Evolutionary conservation across 2,113 vertebrate species (phyloP).

Genomic region (Chaetops frenatus): DNA sequence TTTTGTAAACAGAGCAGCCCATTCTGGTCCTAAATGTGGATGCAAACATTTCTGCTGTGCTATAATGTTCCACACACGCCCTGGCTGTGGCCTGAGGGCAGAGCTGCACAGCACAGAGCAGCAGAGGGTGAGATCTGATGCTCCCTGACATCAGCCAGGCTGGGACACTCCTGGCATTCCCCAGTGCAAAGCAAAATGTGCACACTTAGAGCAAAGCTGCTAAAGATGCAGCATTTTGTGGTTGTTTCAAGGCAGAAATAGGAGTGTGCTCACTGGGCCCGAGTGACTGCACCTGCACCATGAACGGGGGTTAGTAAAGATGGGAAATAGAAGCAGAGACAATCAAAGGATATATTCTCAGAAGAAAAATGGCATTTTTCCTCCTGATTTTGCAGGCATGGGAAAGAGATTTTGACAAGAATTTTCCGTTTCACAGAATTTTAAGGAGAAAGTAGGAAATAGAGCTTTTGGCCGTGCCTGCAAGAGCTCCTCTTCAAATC

Average conservation of each 20-base stretch:
- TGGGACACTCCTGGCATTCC: neutral
- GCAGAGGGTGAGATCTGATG: neutral
- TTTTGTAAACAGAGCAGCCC: neutral
- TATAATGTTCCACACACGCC: neutral
- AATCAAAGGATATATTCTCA: neutral
- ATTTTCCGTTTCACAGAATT: neutral
- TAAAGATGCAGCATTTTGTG: neutral
- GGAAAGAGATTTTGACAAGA: neutral
- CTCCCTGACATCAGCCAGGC: neutral
- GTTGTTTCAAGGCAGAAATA: neutral
- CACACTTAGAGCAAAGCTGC: neutral
- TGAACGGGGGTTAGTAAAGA: neutral
- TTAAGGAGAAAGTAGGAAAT: neutral
- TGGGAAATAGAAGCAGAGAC: neutral
- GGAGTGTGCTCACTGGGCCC: neutral
- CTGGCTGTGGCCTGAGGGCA: neutral
- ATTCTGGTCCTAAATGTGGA: neutral
- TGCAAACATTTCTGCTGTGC: neutral
- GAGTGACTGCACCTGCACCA: fast-evolving
- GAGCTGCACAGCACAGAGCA: neutral
- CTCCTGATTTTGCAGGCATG: neutral
- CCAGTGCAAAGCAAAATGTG: neutral
- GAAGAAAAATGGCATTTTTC: neutral
- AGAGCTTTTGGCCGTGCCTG: neutral
- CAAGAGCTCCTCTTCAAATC: neutral